phyloP scores from a whole-genome alignment of 2,888 invertebrate genomes.

The Balanococcus diminutus region DNA sequence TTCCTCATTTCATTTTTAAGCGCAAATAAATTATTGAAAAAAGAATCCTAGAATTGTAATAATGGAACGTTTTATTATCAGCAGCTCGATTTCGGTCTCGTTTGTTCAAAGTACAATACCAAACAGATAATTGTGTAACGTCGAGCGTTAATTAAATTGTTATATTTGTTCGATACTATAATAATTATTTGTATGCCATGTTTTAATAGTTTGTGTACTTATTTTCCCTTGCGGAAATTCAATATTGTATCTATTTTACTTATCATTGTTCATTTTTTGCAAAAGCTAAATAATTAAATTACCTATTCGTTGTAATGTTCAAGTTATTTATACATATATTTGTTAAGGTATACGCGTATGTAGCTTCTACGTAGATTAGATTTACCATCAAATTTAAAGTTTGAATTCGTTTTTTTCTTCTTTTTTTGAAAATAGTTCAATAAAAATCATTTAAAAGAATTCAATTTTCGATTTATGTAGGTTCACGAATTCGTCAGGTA shows the following conservation, averaged over 20 bases:
- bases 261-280: background rate
- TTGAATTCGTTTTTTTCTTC: background rate
- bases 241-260: background rate
- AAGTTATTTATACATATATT: background rate
- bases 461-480: too few relatives aligned
- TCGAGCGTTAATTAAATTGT: background rate
- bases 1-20: background rate
- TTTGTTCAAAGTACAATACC: background rate
- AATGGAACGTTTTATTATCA: background rate
- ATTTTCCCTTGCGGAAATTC: background rate
- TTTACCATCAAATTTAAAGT: background rate
- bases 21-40: background rate
- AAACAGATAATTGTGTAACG: background rate
- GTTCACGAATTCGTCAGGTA: too few relatives aligned
- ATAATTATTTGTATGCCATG: background rate
- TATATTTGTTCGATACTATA: too few relatives aligned
- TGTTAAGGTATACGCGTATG: background rate
- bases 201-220: background rate
- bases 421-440: background rate
- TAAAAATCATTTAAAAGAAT: background rate
- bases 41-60: background rate
- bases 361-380: background rate
- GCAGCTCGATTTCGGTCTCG: background rate
- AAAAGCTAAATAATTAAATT: background rate
- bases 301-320: background rate